These are phyloP conservation scores for Promerops cafer DNA, from an alignment of 2,113 vertebrate genomes.

Conservation along the genomic window DNA sequence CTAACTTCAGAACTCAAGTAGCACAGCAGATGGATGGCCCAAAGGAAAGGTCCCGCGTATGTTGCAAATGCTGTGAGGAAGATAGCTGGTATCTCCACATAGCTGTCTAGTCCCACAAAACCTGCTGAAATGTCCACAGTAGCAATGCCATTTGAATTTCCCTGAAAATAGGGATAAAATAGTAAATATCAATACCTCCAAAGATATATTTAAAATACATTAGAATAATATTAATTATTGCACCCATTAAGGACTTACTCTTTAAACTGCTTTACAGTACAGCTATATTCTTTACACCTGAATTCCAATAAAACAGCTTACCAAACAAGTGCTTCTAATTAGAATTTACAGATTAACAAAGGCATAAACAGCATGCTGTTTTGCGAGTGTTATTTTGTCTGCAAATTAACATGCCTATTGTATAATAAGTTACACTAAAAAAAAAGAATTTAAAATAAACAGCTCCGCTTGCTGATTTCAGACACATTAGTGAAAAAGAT, in stretches of 20 bases:
- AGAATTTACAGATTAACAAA: background rate
- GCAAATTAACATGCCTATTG: background rate
- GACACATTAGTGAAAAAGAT: background rate
- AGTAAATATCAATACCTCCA: background rate
- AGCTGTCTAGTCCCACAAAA: conserved; percentile 88
- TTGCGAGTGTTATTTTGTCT: background rate
- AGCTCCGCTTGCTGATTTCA: background rate
- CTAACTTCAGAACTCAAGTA: conserved; percentile 82
- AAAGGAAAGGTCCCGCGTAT: conserved; percentile 87
- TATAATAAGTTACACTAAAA: background rate
- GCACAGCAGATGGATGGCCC: conserved; percentile 87
- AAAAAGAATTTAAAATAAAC: background rate
- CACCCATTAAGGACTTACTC: background rate
- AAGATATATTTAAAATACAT: background rate
- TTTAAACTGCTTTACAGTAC: background rate
- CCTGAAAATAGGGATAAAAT: conserved; percentile 72
- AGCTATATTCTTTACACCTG: background rate
- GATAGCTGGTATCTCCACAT: conserved; percentile 84
- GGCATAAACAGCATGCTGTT: background rate
- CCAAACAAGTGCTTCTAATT: background rate
- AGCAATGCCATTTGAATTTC: conserved; percentile 94
- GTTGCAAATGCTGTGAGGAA: conserved; percentile 86
- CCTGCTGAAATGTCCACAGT: conserved; percentile 92
- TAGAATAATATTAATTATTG: background rate
- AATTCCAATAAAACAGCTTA: background rate